These are phyloP conservation scores for Ligdia adustata DNA, from an alignment of 2,888 invertebrate species.

Conservation along the genomic window DNA sequence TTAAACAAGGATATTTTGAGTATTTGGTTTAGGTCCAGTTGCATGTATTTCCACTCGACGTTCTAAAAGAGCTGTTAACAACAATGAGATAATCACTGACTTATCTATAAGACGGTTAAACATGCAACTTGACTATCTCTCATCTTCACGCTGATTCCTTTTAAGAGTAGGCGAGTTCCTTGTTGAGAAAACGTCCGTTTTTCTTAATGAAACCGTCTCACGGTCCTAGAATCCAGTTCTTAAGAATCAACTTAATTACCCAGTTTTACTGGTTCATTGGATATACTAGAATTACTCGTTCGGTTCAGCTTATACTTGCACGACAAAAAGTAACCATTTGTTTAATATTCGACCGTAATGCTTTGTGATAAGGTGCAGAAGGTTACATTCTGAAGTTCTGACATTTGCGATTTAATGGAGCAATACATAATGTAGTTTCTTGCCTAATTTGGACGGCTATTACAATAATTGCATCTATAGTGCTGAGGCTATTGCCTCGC, in stretches of 20 bases:
- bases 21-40: too few relatives aligned
- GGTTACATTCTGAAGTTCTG: background rate
- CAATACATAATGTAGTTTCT: conserved; percentile 14
- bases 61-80: conserved; percentile 3
- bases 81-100: background rate
- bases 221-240: conserved; percentile 16
- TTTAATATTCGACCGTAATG: background rate
- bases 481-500: conserved; percentile 4
- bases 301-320: conserved; percentile 3
- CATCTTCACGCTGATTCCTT: conserved; percentile 14
- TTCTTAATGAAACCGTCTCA: conserved; percentile 13
- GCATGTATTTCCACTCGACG: background rate
- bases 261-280: conserved; percentile 4
- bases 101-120: background rate
- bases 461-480: conserved; percentile 19
- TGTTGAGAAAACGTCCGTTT: conserved; percentile 1
- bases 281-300: conserved; percentile 11
- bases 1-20: too few relatives aligned
- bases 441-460: conserved; percentile 17
- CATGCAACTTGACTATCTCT: background rate
- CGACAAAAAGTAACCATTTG: background rate
- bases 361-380: conserved; percentile 2
- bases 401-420: conserved; percentile 4
- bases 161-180: conserved; percentile 2
- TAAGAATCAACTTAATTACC: conserved; percentile 7